These are phyloP conservation scores for Coboldia fuscipes DNA, from an alignment of 1,140 invertebrate species.

Conservation along the genomic window DNA sequence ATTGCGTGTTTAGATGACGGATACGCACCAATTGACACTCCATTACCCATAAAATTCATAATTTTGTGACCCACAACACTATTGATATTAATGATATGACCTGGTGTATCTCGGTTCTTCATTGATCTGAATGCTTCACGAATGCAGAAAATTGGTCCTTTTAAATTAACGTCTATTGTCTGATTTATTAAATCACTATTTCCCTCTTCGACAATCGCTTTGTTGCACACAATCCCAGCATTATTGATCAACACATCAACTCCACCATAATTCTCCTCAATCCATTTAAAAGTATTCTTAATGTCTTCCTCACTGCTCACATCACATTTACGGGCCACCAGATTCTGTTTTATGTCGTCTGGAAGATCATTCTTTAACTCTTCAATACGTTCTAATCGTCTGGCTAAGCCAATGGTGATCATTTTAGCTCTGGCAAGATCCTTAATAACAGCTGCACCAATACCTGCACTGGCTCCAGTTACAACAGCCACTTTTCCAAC, in stretches of 20 bases:
- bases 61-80: constrained; percentile 1
- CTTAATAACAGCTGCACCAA: constrained; percentile 32
- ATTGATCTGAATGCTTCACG: constrained; percentile 26
- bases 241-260: constrained; percentile 44
- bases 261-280: constrained; percentile 27
- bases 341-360: constrained; percentile 4
- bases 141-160: constrained; percentile 35
- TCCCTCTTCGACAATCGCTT: background rate
- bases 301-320: constrained; percentile 37
- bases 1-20: constrained; percentile 1
- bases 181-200: background rate
- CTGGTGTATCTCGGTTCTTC: constrained; percentile 5
- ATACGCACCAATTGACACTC: background rate
- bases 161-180: constrained; percentile 35
- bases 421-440: constrained; percentile 33
- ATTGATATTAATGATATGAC: constrained; percentile 2
- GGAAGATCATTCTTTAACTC: constrained; percentile 10
- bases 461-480: constrained; percentile 46
- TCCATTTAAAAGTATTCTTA: constrained; percentile 31
- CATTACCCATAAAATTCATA: background rate
- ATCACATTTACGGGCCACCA: constrained; percentile 33
- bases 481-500: too few relatives aligned
- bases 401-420: constrained; percentile 42
- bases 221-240: constrained; percentile 23
- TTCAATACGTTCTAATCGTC: constrained; percentile 33